A percentile compares a stretch with the other conserved stretches of the same genome.
Evolutionary conservation across 2,113 vertebrate genomes (phyloP).

Genomic region (Baryphthengus martii): DNA sequence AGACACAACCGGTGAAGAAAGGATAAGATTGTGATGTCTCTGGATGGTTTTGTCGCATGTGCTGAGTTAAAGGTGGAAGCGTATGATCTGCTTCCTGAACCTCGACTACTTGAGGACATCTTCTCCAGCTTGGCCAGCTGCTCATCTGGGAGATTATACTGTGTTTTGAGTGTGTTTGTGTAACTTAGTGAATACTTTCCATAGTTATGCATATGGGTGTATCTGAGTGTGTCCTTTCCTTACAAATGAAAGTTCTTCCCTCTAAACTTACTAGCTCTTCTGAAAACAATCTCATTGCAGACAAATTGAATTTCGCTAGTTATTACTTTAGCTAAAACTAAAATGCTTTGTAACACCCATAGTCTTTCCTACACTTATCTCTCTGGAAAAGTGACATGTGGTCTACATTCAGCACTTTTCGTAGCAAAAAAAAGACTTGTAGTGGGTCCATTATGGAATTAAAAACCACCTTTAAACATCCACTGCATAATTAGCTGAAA

Average conservation of each 20-base stretch:
- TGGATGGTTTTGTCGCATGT: neutral
- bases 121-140: neutral
- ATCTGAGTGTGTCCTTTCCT: neutral
- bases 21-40: neutral
- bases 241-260: neutral
- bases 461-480: slow-evolving; percentile 22
- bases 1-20: neutral
- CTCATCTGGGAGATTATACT: neutral
- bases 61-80: neutral
- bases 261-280: neutral
- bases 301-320: neutral
- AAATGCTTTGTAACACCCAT: neutral
- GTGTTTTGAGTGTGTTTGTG: neutral
- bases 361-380: neutral
- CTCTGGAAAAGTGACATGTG: neutral
- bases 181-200: neutral
- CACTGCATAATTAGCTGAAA: neutral
- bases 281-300: neutral
- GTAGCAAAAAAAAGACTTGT: neutral
- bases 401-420: slow-evolving; percentile 29
- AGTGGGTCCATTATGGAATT: slow-evolving; percentile 17
- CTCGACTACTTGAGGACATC: neutral
- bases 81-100: neutral
- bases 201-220: neutral
- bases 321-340: neutral